phyloP scores from a whole-genome alignment of 2,113 vertebrate genomes.

The Fregata magnificens region DNA sequence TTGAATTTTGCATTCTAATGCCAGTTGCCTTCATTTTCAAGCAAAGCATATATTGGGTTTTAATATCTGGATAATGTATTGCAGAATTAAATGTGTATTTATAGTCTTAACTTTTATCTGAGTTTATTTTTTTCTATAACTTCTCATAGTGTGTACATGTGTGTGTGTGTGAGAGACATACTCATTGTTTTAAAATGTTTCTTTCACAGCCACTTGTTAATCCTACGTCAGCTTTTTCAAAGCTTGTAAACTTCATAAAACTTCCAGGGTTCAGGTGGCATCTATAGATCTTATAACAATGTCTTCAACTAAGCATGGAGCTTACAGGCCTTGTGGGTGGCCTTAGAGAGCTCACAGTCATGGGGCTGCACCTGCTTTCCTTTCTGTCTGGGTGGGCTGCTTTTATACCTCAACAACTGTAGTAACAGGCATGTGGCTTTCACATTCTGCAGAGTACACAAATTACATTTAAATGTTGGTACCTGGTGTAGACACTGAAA shows the following conservation, averaged over 20 bases:
- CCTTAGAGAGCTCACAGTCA: fast-evolving
- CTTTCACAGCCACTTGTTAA: not conserved
- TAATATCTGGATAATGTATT: slow-evolving; percentile 13
- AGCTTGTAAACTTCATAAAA: not conserved
- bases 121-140: not conserved
- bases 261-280: not conserved
- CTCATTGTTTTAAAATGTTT: not conserved
- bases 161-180: not conserved
- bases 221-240: not conserved
- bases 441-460: not conserved
- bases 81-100: slow-evolving; percentile 16
- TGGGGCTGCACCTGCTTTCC: not conserved
- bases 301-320: not conserved
- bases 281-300: not conserved
- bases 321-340: not conserved
- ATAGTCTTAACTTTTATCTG: not conserved
- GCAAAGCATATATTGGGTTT: not conserved
- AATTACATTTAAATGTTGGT: not conserved
- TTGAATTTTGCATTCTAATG: not conserved
- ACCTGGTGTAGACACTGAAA: not conserved
- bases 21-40: slow-evolving; percentile 11
- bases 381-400: not conserved
- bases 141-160: not conserved
- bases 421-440: not conserved
- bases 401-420: not conserved